Conservation (phyloP, 1,140 invertebrate genomes). For the Drosophila sechellia region DNA sequence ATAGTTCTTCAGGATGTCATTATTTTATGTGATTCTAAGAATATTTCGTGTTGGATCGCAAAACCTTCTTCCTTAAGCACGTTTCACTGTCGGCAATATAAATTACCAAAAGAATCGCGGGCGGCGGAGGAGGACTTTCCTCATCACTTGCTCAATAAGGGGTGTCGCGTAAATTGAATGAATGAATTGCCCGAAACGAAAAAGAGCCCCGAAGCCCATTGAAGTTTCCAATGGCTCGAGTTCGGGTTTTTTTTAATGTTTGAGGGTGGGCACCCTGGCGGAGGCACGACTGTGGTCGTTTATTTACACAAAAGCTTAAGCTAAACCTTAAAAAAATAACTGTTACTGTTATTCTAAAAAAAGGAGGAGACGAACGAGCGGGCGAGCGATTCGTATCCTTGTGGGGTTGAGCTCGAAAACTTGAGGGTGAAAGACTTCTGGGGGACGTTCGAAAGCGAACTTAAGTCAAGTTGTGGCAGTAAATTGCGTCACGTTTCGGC, state of each 20-base stretch:
- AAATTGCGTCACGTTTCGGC: constrained; percentile 82
- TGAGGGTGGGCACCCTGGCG: constrained; percentile 42
- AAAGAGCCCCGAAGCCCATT: constrained; percentile 34
- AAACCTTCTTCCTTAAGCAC: background rate
- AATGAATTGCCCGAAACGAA: constrained; percentile 75
- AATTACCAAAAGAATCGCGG: constrained; percentile 43
- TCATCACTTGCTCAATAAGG: constrained; percentile 64
- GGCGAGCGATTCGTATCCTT: constrained; percentile 46
- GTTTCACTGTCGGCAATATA: constrained; percentile 45
- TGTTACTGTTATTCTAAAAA: constrained; percentile 79
- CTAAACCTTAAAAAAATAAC: constrained; percentile 84
- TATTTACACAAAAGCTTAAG: constrained; percentile 83
- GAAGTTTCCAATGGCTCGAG: constrained; percentile 23
- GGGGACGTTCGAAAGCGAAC: constrained; percentile 53
- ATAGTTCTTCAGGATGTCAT: background rate
- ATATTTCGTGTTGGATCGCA: background rate
- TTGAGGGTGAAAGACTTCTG: constrained; percentile 62
- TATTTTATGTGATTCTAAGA: background rate
- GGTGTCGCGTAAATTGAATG: constrained; percentile 83
- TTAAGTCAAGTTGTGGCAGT: constrained; percentile 81
- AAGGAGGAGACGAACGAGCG: constrained; percentile 53
- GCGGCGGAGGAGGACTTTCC: constrained; percentile 24
- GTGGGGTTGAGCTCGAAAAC: constrained; percentile 54
- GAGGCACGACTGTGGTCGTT: constrained; percentile 77
- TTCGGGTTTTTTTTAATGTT: constrained; percentile 12